A percentile compares a stretch with the other conserved stretches of the same genome.
Conservation (phyloP, 1,140 invertebrate genomes). For the Mactra quadrangularis region DNA sequence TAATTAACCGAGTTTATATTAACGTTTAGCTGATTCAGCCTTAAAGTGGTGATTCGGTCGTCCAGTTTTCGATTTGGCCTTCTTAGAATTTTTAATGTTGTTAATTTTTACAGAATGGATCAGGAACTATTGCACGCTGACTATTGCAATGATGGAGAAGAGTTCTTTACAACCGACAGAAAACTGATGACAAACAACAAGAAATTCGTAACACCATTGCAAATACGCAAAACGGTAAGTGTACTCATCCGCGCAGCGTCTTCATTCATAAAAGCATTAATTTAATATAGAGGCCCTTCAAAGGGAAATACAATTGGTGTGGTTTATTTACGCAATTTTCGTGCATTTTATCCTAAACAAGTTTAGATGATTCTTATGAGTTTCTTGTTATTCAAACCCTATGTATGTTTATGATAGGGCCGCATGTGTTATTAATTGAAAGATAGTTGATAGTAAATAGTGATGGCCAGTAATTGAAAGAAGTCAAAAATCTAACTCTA, state of each 20-base stretch:
- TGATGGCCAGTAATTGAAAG: too few species aligned
- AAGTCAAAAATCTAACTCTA: too few species aligned
- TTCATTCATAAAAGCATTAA: constrained; percentile 49
- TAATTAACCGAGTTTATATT: too few species aligned
- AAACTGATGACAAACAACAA: constrained; percentile 44
- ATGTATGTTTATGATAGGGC: too few species aligned
- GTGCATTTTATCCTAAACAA: too few species aligned
- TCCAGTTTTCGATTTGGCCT: neutral
- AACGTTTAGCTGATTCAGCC: too few species aligned
- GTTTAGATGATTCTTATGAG: too few species aligned
- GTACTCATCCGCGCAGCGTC: constrained; percentile 25
- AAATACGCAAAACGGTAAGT: constrained; percentile 53
- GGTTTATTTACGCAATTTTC: neutral
- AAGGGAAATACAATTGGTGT: constrained; percentile 14
- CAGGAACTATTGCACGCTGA: constrained; percentile 43
- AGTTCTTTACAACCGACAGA: constrained; percentile 46
- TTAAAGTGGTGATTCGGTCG: constrained; percentile 25
- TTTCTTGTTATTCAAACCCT: too few species aligned
- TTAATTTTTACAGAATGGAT: constrained; percentile 39
- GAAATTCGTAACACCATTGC: constrained; percentile 39
- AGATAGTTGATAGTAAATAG: too few species aligned
- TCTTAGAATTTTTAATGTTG: neutral
- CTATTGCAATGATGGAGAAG: constrained; percentile 48
- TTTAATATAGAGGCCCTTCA: neutral
- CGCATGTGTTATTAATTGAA: too few species aligned